Percentiles rank a stretch among this genome's conserved stretches.
Evolutionary conservation across 2,113 vertebrate genomes (phyloP).

Genomic region (Corythornis madagascariensis): DNA sequence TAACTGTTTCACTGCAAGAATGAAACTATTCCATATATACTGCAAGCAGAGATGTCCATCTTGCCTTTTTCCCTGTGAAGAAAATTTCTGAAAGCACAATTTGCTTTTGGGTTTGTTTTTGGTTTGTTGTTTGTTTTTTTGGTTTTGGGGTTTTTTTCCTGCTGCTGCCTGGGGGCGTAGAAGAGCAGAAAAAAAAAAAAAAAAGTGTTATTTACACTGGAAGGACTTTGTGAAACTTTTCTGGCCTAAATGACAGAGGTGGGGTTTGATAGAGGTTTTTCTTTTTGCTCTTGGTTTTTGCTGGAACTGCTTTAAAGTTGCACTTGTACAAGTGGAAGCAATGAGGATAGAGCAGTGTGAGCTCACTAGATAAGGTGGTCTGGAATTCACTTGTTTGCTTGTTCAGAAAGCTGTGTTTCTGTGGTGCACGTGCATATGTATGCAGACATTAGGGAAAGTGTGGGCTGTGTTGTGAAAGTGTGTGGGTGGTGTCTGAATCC

Average conservation of each 20-base stretch:
- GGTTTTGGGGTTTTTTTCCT: neutral
- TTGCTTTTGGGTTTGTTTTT: neutral
- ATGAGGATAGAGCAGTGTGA: neutral
- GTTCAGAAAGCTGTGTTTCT: rapidly evolving
- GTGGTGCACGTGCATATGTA: rapidly evolving
- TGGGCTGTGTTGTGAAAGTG: rapidly evolving
- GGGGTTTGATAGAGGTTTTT: neutral
- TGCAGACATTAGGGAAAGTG: neutral
- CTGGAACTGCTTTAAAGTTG: neutral
- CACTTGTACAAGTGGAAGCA: neutral
- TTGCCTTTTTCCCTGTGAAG: neutral
- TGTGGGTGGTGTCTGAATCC: neutral
- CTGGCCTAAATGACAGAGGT: neutral
- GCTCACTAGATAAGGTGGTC: neutral
- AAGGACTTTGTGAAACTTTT: neutral
- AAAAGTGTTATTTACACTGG: neutral
- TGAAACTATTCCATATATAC: too few relatives aligned
- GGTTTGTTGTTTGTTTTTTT: neutral
- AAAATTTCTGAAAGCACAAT: neutral
- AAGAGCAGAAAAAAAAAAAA: neutral
- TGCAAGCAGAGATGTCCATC: rapidly evolving
- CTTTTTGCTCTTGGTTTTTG: neutral
- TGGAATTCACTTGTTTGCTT: neutral
- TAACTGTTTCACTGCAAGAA: neutral
- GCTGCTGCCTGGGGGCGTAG: neutral